Evolutionary conservation across 2,113 vertebrate genomes (phyloP).

Genomic region (Hiodon alosoides): DNA sequence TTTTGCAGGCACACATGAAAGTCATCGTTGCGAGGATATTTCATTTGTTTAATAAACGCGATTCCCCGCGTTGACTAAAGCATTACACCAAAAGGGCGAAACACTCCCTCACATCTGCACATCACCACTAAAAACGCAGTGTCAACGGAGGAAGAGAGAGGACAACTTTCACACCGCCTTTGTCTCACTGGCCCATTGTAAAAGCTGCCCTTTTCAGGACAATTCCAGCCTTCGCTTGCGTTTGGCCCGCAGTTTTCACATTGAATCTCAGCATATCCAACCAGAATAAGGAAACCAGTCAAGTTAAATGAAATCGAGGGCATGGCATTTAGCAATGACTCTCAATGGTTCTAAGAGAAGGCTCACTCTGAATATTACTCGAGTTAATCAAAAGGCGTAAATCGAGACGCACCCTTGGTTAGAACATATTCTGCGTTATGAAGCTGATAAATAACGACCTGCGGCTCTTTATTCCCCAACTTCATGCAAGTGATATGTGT

Average conservation of each 20-base stretch:
- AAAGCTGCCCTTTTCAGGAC: background rate
- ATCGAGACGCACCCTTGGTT: background rate
- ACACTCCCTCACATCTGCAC: too few species aligned
- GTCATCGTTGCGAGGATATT: background rate
- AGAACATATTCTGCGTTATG: background rate
- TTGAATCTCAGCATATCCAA: background rate
- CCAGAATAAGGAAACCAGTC: background rate
- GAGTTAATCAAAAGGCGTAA: background rate
- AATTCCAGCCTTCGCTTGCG: background rate
- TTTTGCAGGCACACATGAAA: background rate
- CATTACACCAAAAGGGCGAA: too few species aligned
- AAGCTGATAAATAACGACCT: background rate
- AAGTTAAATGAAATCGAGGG: conserved; percentile 7
- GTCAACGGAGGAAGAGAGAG: background rate
- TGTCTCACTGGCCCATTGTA: background rate
- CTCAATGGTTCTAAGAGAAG: background rate
- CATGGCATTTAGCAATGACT: background rate
- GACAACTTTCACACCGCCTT: background rate
- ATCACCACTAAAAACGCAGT: too few species aligned
- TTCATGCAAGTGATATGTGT: background rate
- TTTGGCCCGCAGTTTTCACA: background rate
- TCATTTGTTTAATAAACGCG: background rate
- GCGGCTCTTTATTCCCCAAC: background rate
- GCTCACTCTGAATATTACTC: background rate
- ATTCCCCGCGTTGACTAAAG: too few species aligned